phyloP scores from a whole-genome alignment of 2,113 vertebrate genomes.

The Campylomormyrus numenius region DNA sequence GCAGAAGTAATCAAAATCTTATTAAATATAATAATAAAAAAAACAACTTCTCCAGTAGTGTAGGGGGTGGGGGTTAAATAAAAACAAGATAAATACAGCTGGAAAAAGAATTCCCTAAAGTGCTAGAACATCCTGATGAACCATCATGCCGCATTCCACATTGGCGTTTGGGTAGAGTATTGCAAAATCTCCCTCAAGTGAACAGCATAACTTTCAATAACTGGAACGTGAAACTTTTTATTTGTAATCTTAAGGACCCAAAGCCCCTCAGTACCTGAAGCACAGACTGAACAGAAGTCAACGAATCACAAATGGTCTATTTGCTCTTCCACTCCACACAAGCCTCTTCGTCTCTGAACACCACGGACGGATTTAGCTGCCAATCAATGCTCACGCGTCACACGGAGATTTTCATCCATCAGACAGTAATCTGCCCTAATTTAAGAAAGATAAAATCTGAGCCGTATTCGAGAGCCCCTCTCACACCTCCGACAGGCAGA shows the following conservation, averaged over 20 bases:
- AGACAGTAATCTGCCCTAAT: background rate
- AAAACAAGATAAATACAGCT: background rate
- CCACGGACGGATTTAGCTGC: background rate
- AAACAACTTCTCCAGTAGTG: background rate
- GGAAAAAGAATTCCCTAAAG: background rate
- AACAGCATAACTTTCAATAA: background rate
- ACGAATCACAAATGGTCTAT: background rate
- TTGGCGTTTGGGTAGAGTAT: background rate
- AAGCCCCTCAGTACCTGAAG: background rate
- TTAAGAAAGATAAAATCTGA: background rate
- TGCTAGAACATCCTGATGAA: background rate
- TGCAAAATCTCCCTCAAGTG: background rate
- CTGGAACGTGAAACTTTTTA: background rate
- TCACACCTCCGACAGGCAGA: background rate
- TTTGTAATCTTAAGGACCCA: background rate
- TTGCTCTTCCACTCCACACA: background rate
- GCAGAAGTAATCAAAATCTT: background rate
- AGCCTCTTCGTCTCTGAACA: background rate
- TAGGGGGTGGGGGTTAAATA: background rate
- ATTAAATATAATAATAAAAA: background rate
- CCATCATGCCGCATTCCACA: background rate
- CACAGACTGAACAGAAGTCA: background rate
- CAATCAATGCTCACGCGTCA: background rate
- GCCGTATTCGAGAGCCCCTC: background rate
- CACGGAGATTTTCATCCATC: background rate